phyloP scores from a whole-genome alignment of 2,797 vertebrate species.

The Mus spretus region DNA sequence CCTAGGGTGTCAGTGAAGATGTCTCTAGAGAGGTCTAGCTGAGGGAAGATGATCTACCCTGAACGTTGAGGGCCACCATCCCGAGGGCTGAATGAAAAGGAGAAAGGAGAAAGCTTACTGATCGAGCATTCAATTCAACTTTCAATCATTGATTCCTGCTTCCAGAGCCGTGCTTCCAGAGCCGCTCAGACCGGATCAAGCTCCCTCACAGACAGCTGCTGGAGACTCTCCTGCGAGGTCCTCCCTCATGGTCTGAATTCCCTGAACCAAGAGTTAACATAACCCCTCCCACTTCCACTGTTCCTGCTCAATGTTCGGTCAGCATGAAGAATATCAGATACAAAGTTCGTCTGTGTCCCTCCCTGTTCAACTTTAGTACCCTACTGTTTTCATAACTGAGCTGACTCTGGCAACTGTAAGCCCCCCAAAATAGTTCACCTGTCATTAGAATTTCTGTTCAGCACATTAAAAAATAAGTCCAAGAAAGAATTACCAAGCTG shows the following conservation, averaged over 20 bases:
- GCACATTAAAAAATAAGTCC: constrained; percentile 17
- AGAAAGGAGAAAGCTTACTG: background rate
- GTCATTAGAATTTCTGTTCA: background rate
- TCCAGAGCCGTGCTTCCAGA: background rate
- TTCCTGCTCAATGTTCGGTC: background rate
- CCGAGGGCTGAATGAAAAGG: background rate
- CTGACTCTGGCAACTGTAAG: constrained; percentile 5
- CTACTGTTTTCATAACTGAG: background rate
- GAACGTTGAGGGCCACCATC: background rate
- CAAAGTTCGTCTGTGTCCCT: background rate
- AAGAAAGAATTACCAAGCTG: constrained; percentile 44
- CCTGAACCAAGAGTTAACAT: background rate
- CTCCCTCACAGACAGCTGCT: background rate
- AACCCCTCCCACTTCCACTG: background rate
- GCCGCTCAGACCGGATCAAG: background rate
- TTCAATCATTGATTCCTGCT: background rate
- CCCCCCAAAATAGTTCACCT: background rate
- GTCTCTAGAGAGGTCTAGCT: background rate
- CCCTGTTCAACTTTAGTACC: background rate
- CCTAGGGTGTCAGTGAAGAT: background rate
- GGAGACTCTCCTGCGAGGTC: background rate
- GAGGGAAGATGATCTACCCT: background rate
- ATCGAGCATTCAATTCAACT: background rate
- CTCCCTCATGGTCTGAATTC: rapidly evolving
- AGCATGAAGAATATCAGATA: background rate